Evolutionary conservation across 2,113 vertebrate genomes (phyloP), one percentile per base, ranked within the genome.

Genomic region (Bostrychus sinensis): DNA sequence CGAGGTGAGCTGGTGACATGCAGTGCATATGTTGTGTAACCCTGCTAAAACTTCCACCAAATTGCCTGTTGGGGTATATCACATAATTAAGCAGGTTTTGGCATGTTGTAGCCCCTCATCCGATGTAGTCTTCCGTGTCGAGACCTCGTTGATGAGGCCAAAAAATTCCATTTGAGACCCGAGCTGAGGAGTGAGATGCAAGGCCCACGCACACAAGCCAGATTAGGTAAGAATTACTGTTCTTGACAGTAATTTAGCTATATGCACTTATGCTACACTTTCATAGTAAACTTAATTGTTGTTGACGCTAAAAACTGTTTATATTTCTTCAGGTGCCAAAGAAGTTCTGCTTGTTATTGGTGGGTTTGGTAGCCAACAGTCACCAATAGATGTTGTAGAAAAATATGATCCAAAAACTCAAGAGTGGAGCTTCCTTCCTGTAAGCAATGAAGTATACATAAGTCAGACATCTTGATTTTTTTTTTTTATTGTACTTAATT

Each of bases 111-210:
- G 97, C 95, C 97, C 60, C 93, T 98, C 28, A 96, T 99, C 65
- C 94, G 94, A 51, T 96, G 96, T 78, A 99, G 96, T 69, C 91
- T 99, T 78, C 95, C 96, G 20, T 98, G 96, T 89, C 94, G 97
- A 89, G 97, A 99, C 86, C 94, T 98, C 0, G 97, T 99, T 1
- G 97, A 99, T 1, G 97, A 99, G 91, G 97, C 97, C 32, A 99
- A 99, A 92, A 99, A 98, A 83, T 99, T 99, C 82, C 97, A 99
- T 70, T 86, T 99, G 74, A 92, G 97, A 34, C 97, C 97, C 0
- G 97, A 99, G 82, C 93, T 99, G 41, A 92, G 97, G 50, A 97
- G 96, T 76, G 96, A 99, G 79, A 99, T 99, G 97, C 97, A 99
- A 69, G 95, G 97, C 59, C 95, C 96, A 41, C 93, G 97, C 83